phyloP scores from a whole-genome alignment of 92 coral and sea anemone genomes.

The Zoanthus sansibaricus region DNA sequence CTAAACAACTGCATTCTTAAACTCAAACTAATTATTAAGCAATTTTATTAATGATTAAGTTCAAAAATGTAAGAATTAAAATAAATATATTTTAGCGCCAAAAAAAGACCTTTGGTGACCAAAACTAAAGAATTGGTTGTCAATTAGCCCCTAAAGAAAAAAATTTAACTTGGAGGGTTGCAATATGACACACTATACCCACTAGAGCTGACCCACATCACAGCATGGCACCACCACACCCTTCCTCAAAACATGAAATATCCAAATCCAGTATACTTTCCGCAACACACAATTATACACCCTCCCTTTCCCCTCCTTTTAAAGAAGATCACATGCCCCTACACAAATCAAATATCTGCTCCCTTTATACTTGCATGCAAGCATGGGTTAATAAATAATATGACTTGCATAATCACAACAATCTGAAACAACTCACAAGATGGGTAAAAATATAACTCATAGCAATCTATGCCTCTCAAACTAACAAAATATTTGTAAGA shows the following conservation, averaged over 20 bases:
- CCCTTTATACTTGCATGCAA: neutral
- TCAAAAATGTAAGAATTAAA: no score
- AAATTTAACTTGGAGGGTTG: no score
- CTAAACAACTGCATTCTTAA: no score
- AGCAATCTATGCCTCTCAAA: neutral
- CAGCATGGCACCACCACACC: neutral
- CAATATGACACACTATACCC: no score
- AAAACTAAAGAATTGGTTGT: no score
- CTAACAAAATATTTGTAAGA: neutral
- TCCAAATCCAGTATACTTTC: neutral
- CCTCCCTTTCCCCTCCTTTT: neutral
- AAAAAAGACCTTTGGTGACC: no score
- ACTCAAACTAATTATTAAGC: no score
- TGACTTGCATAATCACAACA: neutral
- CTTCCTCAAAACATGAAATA: neutral
- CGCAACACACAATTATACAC: neutral
- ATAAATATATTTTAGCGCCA: no score
- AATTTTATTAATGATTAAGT: no score
- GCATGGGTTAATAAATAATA: neutral
- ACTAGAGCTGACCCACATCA: neutral
- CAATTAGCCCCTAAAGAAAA: no score
- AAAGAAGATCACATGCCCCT: neutral
- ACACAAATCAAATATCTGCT: neutral
- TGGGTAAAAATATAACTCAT: neutral
- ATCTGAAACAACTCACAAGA: neutral